These are phyloP conservation scores for Mustela lutreola DNA, from an alignment of 2,113 vertebrate species.

Conservation along the genomic window DNA sequence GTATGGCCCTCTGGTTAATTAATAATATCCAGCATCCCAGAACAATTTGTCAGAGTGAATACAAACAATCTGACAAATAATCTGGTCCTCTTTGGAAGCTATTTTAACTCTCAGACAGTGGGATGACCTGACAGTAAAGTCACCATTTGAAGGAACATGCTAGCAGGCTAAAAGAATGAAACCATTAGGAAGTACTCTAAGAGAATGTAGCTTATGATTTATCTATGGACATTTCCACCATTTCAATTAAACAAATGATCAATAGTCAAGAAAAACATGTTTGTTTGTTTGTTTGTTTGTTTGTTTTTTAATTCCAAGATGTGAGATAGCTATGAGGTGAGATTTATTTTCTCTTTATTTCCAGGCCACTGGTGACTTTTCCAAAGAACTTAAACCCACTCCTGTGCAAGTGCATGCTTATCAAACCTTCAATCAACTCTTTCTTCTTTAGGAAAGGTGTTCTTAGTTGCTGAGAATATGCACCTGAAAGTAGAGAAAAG, in stretches of 20 bases:
- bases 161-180: slow-evolving; percentile 6
- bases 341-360: slow-evolving; percentile 81
- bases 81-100: background rate
- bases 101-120: background rate
- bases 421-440: slow-evolving; percentile 85
- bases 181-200: background rate
- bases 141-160: background rate
- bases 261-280: slow-evolving; percentile 35
- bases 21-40: background rate
- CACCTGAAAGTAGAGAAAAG: slow-evolving; percentile 85
- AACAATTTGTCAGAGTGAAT: slow-evolving; percentile 6
- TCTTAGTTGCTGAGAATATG: slow-evolving; percentile 87
- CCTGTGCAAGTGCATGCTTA: slow-evolving; percentile 85
- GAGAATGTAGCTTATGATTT: slow-evolving; percentile 5
- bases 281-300: background rate
- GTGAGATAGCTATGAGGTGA: background rate
- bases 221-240: slow-evolving; percentile 2
- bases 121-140: background rate
- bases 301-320: background rate
- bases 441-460: slow-evolving; percentile 86
- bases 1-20: background rate
- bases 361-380: slow-evolving; percentile 74
- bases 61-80: background rate
- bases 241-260: slow-evolving; percentile 46
- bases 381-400: slow-evolving; percentile 78